These are phyloP conservation scores for Drosophila siamana DNA, from an alignment of 2,888 invertebrate genomes.

Conservation along the genomic window DNA sequence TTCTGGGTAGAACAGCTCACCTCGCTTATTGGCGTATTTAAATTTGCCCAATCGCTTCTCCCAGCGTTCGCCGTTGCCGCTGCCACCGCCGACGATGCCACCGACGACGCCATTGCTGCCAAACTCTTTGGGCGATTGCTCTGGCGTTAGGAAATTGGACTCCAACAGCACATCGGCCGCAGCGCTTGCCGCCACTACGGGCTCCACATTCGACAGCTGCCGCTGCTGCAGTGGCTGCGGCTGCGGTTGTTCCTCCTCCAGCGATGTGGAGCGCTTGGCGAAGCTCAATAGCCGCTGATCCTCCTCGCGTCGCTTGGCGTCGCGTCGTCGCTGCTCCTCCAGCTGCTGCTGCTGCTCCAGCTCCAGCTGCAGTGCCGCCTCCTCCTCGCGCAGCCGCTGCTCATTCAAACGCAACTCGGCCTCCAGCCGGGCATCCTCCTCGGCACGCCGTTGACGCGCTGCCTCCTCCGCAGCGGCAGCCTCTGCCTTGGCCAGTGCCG, in stretches of 20 bases:
- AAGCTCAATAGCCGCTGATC: slow-evolving; percentile 78
- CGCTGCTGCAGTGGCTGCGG: not conserved
- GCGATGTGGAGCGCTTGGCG: slow-evolving; percentile 71
- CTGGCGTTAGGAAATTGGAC: slow-evolving; percentile 82
- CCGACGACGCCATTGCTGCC: slow-evolving; percentile 43
- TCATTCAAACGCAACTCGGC: slow-evolving; percentile 72
- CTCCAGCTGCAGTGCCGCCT: slow-evolving; percentile 70
- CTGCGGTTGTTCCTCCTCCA: slow-evolving; percentile 20
- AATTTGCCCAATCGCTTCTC: slow-evolving; percentile 86
- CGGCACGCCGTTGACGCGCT: slow-evolving; percentile 51
- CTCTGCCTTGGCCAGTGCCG: slow-evolving; percentile 20
- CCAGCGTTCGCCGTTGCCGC: slow-evolving; percentile 79
- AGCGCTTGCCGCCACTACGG: not conserved
- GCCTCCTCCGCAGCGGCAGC: slow-evolving; percentile 29
- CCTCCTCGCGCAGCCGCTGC: slow-evolving; percentile 70
- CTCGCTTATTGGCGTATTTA: slow-evolving; percentile 86
- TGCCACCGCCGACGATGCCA: slow-evolving; percentile 69
- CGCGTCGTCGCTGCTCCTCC: slow-evolving; percentile 73
- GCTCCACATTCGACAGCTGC: not conserved
- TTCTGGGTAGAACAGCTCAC: slow-evolving; percentile 82
- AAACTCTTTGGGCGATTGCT: slow-evolving; percentile 73
- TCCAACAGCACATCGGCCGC: slow-evolving; percentile 40
- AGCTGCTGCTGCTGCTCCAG: slow-evolving; percentile 62
- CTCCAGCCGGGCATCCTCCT: slow-evolving; percentile 75
- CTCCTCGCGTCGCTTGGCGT: slow-evolving; percentile 79